A percentile compares a stretch with the other conserved stretches of the same genome.
Conservation (phyloP, 1,140 invertebrate species). For the Penaeus vannamei region DNA sequence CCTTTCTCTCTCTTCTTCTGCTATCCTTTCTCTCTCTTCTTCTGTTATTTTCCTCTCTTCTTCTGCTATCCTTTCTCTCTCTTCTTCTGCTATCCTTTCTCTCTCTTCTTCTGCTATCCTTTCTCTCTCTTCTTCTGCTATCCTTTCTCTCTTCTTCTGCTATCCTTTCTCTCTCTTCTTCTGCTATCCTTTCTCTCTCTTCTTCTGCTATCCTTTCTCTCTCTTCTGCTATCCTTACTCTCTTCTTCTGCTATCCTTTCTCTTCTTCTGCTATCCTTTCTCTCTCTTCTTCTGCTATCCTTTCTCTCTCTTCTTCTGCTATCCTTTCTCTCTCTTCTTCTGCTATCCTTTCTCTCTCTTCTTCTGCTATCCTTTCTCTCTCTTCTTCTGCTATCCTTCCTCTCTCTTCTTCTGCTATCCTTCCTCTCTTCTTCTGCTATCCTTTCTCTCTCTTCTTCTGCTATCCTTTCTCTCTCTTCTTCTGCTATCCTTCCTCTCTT, state of each 20-base stretch:
- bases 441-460: not conserved
- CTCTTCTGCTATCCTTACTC: not conserved
- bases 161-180: not conserved
- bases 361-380: not conserved
- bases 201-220: not conserved
- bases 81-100: too few species aligned
- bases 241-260: not conserved
- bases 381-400: not conserved
- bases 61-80: too few species aligned
- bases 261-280: not conserved
- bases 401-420: not conserved
- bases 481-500: conserved; percentile 26
- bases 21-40: too few species aligned
- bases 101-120: too few species aligned
- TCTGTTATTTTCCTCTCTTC: too few species aligned
- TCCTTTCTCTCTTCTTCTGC: conserved; percentile 2
- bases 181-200: not conserved
- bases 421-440: not conserved
- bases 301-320: not conserved
- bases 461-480: not conserved
- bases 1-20: too few species aligned
- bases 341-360: not conserved
- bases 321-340: not conserved
- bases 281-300: conserved; percentile 7
- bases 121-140: not conserved